Evolutionary conservation across 2,113 vertebrate species (phyloP), one percentile per base, ranked within the genome.

Genomic region (Phalacrocorax carbo): DNA sequence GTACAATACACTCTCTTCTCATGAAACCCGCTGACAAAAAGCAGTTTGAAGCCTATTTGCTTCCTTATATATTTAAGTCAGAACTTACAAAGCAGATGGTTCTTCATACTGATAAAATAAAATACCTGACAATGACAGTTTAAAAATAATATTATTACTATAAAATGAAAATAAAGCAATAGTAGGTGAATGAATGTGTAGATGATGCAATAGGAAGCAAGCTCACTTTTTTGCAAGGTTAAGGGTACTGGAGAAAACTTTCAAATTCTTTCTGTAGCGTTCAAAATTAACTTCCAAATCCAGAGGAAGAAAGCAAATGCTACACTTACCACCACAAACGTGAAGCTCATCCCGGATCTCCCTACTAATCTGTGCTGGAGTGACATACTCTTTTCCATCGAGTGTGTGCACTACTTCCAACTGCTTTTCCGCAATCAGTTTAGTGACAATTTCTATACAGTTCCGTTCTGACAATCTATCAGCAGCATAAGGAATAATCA

Each of bases 341-440:
- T 99, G 99, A n/a, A 99, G 98, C 44, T 99, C 99, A 96, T 99
- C 99, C 5, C 95, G 98, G 93, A 99, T 99, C 97, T 99, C 99
- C 86, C 95, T 98, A 96, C 83, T 98, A 94, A 99, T 99, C 84
- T 99, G 99, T 9, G 98, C 98, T 29, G 99, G 99, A 79, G 99
- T 99, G 94, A 99, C 98, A 95, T 99, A 99, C 88, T 99, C 99
- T 85, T 99, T 99, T 11, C 99, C 99, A 94, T 99, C 99, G 30
- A 99, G 98, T 0, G 99, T 99, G 96, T 99, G 99, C 78, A 99
- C 99, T 72, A 99, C 99, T 70, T 99, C 99, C 96, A 99, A 80
- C 95, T 99, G 99, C 96, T 99, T 99, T n/a, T 99, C 99, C 10
- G 98, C 98, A 10, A 99, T 98, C 87, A 99, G 88, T 69, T 99